Percentiles rank a stretch among this genome's conserved stretches.
Conservation (phyloP, 64 coral and sea anemone species). For the Pocillopora damicornis region DNA sequence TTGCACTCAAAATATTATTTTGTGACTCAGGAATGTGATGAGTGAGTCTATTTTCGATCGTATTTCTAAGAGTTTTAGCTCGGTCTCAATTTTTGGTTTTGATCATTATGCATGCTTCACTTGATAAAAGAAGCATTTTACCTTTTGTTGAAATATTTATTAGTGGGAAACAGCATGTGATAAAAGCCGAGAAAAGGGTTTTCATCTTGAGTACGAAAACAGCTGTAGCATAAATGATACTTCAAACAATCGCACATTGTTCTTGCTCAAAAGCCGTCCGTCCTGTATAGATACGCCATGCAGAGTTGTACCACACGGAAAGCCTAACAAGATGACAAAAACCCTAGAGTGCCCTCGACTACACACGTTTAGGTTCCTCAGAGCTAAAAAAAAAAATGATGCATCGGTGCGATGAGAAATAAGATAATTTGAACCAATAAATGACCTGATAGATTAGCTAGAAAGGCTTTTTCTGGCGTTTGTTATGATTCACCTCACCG, state of each 20-base stretch:
- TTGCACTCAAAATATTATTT: not conserved
- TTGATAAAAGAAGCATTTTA: not conserved
- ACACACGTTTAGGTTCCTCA: not conserved
- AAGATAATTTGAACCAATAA: not conserved
- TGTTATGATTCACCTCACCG: not conserved
- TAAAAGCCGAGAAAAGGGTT: not conserved
- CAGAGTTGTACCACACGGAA: not conserved
- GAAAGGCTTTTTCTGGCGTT: not conserved
- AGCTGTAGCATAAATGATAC: slow-evolving; percentile 2
- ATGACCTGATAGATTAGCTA: not conserved
- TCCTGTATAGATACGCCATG: not conserved
- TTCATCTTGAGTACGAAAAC: slow-evolving; percentile 1
- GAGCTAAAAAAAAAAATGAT: not conserved
- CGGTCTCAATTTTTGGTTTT: not conserved
- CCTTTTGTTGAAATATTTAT: slow-evolving; percentile 5
- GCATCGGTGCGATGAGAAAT: not conserved
- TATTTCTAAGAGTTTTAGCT: not conserved
- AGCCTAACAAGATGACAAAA: not conserved
- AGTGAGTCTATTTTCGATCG: too few relatives aligned
- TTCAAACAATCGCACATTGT: not conserved
- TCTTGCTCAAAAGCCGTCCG: too few relatives aligned
- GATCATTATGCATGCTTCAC: not conserved
- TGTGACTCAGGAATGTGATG: too few relatives aligned
- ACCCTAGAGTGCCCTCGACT: not conserved
- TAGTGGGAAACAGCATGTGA: not conserved